These are phyloP conservation scores for Numenius phaeopus DNA, from an alignment of 2,797 vertebrate genomes.

Conservation along the genomic window DNA sequence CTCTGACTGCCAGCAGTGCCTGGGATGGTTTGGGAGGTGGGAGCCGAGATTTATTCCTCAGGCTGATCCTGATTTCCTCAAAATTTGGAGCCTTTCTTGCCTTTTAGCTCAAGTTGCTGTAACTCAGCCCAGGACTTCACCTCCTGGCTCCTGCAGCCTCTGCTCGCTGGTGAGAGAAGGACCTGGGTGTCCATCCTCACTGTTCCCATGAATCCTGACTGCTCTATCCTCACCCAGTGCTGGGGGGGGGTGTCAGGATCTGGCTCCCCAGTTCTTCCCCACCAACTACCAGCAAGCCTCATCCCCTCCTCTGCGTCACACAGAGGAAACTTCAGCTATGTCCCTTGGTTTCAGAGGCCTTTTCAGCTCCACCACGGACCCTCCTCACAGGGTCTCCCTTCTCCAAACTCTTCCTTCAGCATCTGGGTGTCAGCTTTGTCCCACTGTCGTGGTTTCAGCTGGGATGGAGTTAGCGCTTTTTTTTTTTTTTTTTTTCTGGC, in stretches of 20 bases:
- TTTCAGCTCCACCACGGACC: not conserved
- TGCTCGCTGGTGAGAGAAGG: not conserved
- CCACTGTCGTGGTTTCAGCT: not conserved
- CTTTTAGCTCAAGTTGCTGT: not conserved
- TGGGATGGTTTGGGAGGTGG: not conserved
- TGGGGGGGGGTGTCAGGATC: not conserved
- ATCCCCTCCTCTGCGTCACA: not conserved
- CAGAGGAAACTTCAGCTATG: not conserved
- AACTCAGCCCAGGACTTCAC: not conserved
- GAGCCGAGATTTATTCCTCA: not conserved
- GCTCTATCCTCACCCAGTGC: not conserved
- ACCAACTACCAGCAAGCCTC: not conserved
- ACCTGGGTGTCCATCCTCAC: not conserved
- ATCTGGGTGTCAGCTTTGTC: fast-evolving
- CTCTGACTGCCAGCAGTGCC: not conserved
- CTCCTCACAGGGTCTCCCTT: not conserved
- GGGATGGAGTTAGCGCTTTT: not conserved
- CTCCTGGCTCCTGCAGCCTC: not conserved
- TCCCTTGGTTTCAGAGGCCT: not conserved
- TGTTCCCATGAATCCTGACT: fast-evolving
- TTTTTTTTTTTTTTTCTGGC: not conserved
- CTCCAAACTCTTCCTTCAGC: not conserved
- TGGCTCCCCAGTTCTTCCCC: not conserved
- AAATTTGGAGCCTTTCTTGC: not conserved
- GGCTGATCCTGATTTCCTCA: not conserved